These are phyloP conservation scores for Malurus elegans DNA, from an alignment of 2,113 vertebrate genomes.

Conservation along the genomic window DNA sequence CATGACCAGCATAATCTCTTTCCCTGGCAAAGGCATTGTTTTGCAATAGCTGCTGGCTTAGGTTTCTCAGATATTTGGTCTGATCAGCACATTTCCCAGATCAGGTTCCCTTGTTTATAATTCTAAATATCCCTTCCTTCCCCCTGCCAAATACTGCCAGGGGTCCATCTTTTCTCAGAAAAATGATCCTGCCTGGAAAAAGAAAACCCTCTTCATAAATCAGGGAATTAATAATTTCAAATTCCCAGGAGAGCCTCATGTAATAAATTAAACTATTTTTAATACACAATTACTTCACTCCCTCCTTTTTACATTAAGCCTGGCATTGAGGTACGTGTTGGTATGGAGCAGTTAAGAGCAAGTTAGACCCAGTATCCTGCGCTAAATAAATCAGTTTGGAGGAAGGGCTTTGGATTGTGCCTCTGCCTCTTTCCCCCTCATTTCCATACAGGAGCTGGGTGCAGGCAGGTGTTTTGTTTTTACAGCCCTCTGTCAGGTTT, in stretches of 20 bases:
- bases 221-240: slow-evolving; percentile 54
- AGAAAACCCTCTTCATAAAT: slow-evolving; percentile 34
- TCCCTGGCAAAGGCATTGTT: neutral
- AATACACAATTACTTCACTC: neutral
- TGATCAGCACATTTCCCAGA: neutral
- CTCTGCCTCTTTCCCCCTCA: neutral
- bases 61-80: neutral
- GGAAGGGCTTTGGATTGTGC: neutral
- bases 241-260: slow-evolving; percentile 16
- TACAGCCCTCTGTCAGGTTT: neutral
- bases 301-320: neutral
- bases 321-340: neutral
- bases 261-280: slow-evolving; percentile 39
- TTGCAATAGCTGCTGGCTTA: neutral
- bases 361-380: neutral
- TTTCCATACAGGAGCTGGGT: neutral
- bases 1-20: neutral
- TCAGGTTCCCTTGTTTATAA: neutral
- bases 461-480: neutral
- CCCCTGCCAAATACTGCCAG: neutral
- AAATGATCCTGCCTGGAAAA: slow-evolving; percentile 40
- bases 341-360: neutral
- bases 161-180: neutral
- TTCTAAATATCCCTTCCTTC: neutral
- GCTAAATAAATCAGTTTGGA: neutral